Evolutionary conservation across 2,888 invertebrate species (phyloP), one percentile per base, ranked within the genome.

Genomic region (Lacanobia oleracea): DNA sequence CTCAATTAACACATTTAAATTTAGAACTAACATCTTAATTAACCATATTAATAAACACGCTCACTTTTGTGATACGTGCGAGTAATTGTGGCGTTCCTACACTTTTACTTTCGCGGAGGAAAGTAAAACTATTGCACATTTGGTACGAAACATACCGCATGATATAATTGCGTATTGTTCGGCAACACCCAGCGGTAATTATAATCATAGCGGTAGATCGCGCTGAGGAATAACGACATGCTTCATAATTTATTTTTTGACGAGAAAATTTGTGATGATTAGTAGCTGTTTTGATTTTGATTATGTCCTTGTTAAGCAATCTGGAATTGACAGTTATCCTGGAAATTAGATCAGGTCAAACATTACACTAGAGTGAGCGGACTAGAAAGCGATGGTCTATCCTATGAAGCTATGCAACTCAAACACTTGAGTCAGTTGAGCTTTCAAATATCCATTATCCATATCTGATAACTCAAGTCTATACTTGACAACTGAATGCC

Each of bases 21-120:
- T 12, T 61, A 16, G 40, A 16, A 43, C 6, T 50, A 48, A 75
- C 51, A 43, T 67, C 62, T 75, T 68, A 72, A 75, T 81, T 73
- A 67, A 33, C 77, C 43, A 72, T 75, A 79, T 61, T 68, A 61
- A 62, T 72, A 75, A 70, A 75, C 70, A 66, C 83, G 62, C 76
- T 79, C 82, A 82, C 83, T 86, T 85, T 79, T 80, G 74, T 69
- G 57, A 76, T 75, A 78, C 77, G 78, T 77, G 65, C 51, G 50
- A 16, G 45, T 72, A 75, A 77, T 74, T 74, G 73, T 72, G 71
- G 66, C 74, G 67, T 67, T 67, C 57, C 43, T 77, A 50, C 18
- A 77, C 80, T 81, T 85, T 89, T 89, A 85, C 88, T 90, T 89
- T 90, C 79, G 64, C 66, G 7, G 61, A 86, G 66, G 85, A 88